Percentiles rank a stretch among this genome's conserved stretches.
Evolutionary conservation across 2,113 vertebrate species (phyloP).

Genomic region (Chitala chitala): DNA sequence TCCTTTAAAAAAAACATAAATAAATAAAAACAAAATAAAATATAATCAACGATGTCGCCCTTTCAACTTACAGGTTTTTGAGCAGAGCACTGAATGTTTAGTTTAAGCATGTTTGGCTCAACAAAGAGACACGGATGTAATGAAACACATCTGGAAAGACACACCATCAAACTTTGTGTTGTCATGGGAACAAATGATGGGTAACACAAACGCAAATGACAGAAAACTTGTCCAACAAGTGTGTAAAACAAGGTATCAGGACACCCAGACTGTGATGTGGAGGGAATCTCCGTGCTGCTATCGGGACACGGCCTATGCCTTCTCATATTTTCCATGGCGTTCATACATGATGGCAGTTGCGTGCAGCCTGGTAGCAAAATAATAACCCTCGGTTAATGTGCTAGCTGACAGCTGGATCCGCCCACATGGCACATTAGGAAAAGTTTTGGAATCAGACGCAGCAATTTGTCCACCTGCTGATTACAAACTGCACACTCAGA

Average conservation of each 20-base stretch:
- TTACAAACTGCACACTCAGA: slow-evolving; percentile 6
- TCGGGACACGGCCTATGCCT: too few relatives aligned
- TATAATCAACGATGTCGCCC: too few relatives aligned
- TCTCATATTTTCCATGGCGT: not conserved
- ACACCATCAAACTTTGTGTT: not conserved
- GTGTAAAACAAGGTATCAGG: not conserved
- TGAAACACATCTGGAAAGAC: too few relatives aligned
- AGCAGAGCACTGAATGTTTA: too few relatives aligned
- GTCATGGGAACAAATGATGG: not conserved
- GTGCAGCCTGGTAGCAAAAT: not conserved
- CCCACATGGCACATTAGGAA: not conserved
- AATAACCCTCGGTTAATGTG: not conserved
- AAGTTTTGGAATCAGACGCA: not conserved
- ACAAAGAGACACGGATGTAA: not conserved
- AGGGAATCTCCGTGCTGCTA: too few relatives aligned
- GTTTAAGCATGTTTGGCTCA: not conserved
- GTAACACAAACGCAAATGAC: not conserved
- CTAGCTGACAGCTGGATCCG: not conserved
- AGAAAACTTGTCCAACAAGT: not conserved
- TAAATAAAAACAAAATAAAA: too few relatives aligned
- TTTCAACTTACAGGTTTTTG: too few relatives aligned
- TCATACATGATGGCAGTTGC: not conserved
- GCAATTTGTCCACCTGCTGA: slow-evolving; percentile 12
- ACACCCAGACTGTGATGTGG: too few relatives aligned
- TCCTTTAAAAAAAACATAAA: slow-evolving; percentile 55